Evolutionary conservation across 2,797 vertebrate genomes (phyloP).

Genomic region (Typhlichthys subterraneus): DNA sequence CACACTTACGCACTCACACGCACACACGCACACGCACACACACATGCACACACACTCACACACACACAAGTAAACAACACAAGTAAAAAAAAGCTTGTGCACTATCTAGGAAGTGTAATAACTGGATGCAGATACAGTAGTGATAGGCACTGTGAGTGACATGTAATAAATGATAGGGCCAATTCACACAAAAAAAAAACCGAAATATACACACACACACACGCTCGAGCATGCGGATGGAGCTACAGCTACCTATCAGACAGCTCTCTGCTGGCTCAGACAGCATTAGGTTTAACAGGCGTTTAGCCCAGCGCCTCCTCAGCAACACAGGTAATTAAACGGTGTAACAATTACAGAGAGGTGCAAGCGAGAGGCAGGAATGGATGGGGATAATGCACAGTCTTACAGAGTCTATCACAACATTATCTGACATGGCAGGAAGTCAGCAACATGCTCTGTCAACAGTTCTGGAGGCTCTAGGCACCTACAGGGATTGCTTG

Average conservation of each 20-base stretch:
- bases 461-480: slow-evolving; percentile 30
- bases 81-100: too few species aligned
- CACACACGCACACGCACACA: slow-evolving; percentile 7
- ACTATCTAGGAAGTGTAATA: slow-evolving; percentile 23
- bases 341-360: slow-evolving; percentile 54
- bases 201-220: slow-evolving; percentile 6
- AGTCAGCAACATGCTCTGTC: slow-evolving; percentile 29
- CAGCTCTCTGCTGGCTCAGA: slow-evolving; percentile 51
- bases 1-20: background rate
- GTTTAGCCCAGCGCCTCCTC: slow-evolving; percentile 56
- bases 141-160: slow-evolving; percentile 34
- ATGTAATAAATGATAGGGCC: slow-evolving; percentile 38
- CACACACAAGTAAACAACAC: background rate
- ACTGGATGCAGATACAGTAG: slow-evolving; percentile 13
- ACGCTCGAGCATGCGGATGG: slow-evolving; percentile 13
- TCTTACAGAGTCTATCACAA: slow-evolving; percentile 37
- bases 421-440: slow-evolving; percentile 36
- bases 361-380: slow-evolving; percentile 28
- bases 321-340: slow-evolving; percentile 69
- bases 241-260: slow-evolving; percentile 34
- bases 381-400: slow-evolving; percentile 33
- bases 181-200: slow-evolving; percentile 10
- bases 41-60: slow-evolving; percentile 8
- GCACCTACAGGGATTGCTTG: slow-evolving; percentile 12
- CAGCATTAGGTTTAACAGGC: slow-evolving; percentile 62